Evolutionary conservation across 2,113 vertebrate genomes (phyloP), one percentile per base, ranked within the genome.

Genomic region (Saccopteryx bilineata): DNA sequence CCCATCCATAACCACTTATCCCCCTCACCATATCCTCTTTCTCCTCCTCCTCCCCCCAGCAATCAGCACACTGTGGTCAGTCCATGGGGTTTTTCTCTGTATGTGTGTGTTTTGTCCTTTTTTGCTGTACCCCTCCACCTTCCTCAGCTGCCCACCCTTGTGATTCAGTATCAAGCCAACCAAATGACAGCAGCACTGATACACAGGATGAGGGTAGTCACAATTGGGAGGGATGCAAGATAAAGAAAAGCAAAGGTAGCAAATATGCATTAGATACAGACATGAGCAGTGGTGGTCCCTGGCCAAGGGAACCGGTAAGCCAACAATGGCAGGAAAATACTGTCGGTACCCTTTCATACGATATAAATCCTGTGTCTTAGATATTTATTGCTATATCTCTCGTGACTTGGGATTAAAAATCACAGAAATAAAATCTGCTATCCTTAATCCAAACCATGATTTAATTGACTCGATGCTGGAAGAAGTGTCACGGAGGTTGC

Each of bases 211-310:
- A 46, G 28, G 12, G 79, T n/a, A 58, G 61, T 75, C 58, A 50
- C 10, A 46, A 39, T 1, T 50, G 6, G n/a, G 26, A 61, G 5
- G 48, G 13, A 79, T 5, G 5, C 17, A 24, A 6, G 28, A 66
- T 33, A 54, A 54, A 58, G 14, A 5, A 48, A 33, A 15, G 9
- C 7, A 56, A 54, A 84, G 21, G 17, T 7, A 65, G 21, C 5
- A 26, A 56, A 26, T 48, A n/a, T 31, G 60, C 7, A 13, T 52
- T 87, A 11, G 12, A 13, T 8, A 81, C 15, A 39, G 39, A 31
- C 23, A 26, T 14, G 24, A 63, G 48, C 3, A 8, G 1, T 8
- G 7, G 1, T 58, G n/a, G 14, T 15, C 4, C 2, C 2, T 33
- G n/a, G 18, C 7, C n/a, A 50, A 58, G 54, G 12, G 65, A 87